Conservation (phyloP, 2,797 vertebrate species). For the Sebastes glaucus region DNA sequence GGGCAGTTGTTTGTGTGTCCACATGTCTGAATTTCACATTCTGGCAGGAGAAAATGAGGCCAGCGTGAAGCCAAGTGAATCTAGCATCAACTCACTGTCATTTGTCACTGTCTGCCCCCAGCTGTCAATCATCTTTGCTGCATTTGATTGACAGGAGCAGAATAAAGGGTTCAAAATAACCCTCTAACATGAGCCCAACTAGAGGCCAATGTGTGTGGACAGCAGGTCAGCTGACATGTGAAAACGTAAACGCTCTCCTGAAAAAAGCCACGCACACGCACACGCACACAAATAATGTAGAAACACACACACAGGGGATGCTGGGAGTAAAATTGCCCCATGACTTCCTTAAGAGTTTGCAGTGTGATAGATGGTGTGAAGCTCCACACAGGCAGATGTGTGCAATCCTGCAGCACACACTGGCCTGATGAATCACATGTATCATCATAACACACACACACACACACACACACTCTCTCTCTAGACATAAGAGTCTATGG, state of each 20-base stretch:
- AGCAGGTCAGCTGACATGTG: slow-evolving; percentile 2
- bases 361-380: neutral
- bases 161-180: neutral
- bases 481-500: neutral
- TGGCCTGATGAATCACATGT: slow-evolving; percentile 7
- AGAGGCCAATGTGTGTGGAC: neutral
- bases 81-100: neutral
- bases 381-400: neutral
- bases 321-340: neutral
- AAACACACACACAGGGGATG: neutral
- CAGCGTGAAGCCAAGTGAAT: neutral
- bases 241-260: neutral
- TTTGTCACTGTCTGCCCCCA: slow-evolving; percentile 4
- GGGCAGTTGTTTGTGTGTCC: neutral
- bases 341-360: neutral
- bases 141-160: slow-evolving; percentile 29
- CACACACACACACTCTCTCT: neutral
- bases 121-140: slow-evolving; percentile 19
- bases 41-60: neutral
- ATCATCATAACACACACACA: neutral
- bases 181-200: neutral
- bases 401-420: neutral
- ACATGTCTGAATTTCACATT: neutral
- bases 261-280: neutral
- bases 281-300: neutral